Percentiles rank a stretch among this genome's conserved stretches.
Conservation (phyloP, 2,888 invertebrate species). For the Biston stratarius region DNA sequence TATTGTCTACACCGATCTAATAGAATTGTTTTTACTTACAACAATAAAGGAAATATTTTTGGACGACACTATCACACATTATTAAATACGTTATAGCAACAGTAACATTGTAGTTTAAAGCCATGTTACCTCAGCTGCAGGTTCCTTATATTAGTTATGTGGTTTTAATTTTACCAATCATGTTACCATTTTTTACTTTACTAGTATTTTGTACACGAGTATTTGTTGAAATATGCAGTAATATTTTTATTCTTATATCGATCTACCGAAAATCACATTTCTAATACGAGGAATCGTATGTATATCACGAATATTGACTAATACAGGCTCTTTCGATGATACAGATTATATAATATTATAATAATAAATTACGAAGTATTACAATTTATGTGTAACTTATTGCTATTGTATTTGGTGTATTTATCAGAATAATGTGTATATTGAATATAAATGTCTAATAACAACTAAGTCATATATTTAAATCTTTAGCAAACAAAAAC, state of each 20-base stretch:
- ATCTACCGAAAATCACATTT: constrained; percentile 51
- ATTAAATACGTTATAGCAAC: too few species aligned
- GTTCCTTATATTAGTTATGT: constrained; percentile 62
- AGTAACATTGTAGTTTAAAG: constrained; percentile 52
- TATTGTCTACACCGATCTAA: constrained; percentile 19
- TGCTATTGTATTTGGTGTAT: background rate
- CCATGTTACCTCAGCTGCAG: constrained; percentile 58
- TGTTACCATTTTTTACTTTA: constrained; percentile 69
- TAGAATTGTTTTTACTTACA: constrained; percentile 22
- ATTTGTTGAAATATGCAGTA: constrained; percentile 64
- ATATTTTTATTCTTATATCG: constrained; percentile 62
- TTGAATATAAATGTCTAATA: too few species aligned
- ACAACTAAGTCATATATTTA: too few species aligned
- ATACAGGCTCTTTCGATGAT: background rate
- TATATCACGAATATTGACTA: constrained; percentile 15
- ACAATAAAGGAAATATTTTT: constrained; percentile 26
- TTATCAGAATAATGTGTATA: background rate
- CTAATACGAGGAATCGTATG: constrained; percentile 50
- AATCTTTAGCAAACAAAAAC: too few species aligned
- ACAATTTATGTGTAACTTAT: background rate
- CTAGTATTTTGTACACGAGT: constrained; percentile 55
- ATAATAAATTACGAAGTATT: constrained; percentile 7
- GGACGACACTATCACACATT: constrained; percentile 18
- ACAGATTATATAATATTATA: background rate
- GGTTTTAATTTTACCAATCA: constrained; percentile 63